phyloP scores from a whole-genome alignment of 2,888 invertebrate species.

The Tachina grossa region DNA sequence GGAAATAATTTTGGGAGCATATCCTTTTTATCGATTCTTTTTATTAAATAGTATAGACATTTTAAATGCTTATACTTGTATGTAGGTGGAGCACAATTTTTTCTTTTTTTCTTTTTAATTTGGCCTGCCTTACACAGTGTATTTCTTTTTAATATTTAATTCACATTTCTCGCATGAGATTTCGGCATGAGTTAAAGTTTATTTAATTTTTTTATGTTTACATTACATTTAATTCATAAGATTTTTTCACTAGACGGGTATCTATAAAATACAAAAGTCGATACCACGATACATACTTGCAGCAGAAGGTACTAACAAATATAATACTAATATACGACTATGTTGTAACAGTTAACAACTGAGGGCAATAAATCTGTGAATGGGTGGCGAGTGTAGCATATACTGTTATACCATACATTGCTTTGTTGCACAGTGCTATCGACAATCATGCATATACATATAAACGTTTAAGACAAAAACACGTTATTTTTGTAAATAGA shows the following conservation, averaged over 20 bases:
- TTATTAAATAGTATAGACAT: slow-evolving; percentile 73
- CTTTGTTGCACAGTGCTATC: no score
- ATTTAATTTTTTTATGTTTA: slow-evolving; percentile 22
- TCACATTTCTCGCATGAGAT: neutral
- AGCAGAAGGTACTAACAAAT: neutral
- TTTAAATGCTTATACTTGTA: slow-evolving; percentile 60
- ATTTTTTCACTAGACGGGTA: slow-evolving; percentile 41
- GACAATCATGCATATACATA: no score
- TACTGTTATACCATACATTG: no score
- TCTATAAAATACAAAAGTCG: slow-evolving; percentile 54
- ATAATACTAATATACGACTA: no score
- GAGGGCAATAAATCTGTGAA: neutral
- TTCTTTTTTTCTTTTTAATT: slow-evolving; percentile 12
- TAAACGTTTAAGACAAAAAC: no score
- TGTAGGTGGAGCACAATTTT: slow-evolving; percentile 67
- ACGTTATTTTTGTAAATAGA: no score
- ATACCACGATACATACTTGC: slow-evolving; percentile 17
- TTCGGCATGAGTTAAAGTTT: neutral
- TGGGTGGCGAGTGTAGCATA: neutral
- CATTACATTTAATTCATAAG: slow-evolving; percentile 15
- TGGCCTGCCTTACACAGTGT: neutral
- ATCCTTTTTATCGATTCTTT: slow-evolving; percentile 80
- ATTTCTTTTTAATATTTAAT: neutral
- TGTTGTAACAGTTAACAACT: no score
- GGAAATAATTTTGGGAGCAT: slow-evolving; percentile 72